Evolutionary conservation across 2,797 vertebrate species (phyloP).

Genomic region (Chaenodraco wilsoni): DNA sequence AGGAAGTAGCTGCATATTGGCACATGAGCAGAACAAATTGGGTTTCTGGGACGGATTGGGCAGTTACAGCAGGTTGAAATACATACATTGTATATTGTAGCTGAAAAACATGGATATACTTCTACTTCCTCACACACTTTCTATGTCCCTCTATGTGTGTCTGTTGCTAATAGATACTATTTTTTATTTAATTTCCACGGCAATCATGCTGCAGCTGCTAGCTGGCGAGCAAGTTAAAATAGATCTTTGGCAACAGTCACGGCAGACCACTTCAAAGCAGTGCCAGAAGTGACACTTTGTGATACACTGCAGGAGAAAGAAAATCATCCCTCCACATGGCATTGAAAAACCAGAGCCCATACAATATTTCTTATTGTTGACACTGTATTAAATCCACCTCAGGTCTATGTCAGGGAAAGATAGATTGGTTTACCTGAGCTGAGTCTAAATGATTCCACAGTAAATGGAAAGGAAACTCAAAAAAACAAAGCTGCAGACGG

Average conservation of each 20-base stretch:
- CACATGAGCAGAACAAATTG: too few species aligned
- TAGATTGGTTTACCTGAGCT: conserved; percentile 1
- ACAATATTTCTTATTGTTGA: conserved; percentile 17
- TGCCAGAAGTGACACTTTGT: conserved; percentile 47
- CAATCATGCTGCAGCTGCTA: conserved; percentile 24
- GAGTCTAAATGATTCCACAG: conserved; percentile 6
- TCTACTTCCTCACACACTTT: neutral
- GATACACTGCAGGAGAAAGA: conserved; percentile 20
- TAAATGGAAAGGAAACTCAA: neutral
- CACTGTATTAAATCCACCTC: conserved; percentile 15
- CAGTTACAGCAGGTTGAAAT: too few species aligned
- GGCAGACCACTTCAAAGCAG: conserved; percentile 17
- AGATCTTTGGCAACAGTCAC: conserved; percentile 48
- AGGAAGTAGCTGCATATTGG: too few species aligned
- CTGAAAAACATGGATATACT: neutral
- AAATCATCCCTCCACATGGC: conserved; percentile 20
- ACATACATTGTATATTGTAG: neutral
- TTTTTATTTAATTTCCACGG: conserved; percentile 31
- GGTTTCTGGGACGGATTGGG: too few species aligned
- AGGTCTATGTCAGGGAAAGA: conserved; percentile 13
- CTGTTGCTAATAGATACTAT: conserved; percentile 3
- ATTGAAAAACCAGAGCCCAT: conserved; percentile 4
- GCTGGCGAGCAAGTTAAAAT: conserved; percentile 31
- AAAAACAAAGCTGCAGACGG: neutral
- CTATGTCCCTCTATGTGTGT: neutral